A percentile compares a stretch with the other conserved stretches of the same genome.
Evolutionary conservation across 2,888 invertebrate species (phyloP).

Genomic region (Acanthococcus lagerstroemiae): DNA sequence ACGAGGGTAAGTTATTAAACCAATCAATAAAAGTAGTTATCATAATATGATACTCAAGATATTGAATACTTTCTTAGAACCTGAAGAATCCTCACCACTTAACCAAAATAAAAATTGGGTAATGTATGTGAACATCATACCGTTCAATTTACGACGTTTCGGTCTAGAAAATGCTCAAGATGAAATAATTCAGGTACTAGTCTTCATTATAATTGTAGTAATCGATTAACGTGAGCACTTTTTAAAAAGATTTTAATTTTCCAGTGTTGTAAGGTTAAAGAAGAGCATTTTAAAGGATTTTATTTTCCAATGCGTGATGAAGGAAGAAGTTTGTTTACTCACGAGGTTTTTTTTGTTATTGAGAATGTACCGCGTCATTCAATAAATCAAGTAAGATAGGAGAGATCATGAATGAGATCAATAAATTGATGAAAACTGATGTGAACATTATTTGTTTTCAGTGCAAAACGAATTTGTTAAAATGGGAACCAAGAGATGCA

Average conservation of each 20-base stretch:
- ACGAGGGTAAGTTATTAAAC: not conserved
- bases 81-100: too few relatives aligned
- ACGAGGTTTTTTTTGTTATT: slow-evolving; percentile 1
- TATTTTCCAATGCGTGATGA: not conserved
- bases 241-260: not conserved
- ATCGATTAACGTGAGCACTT: slow-evolving; percentile 1
- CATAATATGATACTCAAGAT: not conserved
- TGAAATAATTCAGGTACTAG: slow-evolving; percentile 2
- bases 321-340: not conserved
- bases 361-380: not conserved
- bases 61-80: too few relatives aligned
- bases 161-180: too few relatives aligned
- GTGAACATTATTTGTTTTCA: slow-evolving; percentile 8
- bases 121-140: too few relatives aligned
- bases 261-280: not conserved
- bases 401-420: slow-evolving; percentile 6
- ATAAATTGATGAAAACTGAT: slow-evolving; percentile 5
- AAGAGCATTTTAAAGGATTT: not conserved
- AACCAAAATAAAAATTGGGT: too few relatives aligned
- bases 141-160: too few relatives aligned
- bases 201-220: slow-evolving; percentile 3
- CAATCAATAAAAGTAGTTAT: not conserved
- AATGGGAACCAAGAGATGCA: not conserved
- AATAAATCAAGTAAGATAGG: slow-evolving; percentile 2
- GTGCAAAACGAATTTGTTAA: not conserved